Evolutionary conservation across 2,888 invertebrate species (phyloP).

Genomic region (Embidobia sp.): DNA sequence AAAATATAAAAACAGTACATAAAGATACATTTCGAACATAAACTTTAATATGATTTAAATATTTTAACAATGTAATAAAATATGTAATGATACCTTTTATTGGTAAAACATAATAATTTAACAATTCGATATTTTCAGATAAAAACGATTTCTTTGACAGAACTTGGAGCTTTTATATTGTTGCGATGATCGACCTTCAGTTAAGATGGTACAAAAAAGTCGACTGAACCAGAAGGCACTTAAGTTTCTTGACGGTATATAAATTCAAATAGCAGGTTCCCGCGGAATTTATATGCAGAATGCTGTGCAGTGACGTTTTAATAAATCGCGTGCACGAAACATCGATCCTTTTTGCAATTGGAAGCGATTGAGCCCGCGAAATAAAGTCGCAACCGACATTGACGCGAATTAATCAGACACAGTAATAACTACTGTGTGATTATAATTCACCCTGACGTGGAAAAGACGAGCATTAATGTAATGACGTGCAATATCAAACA

Average conservation of each 20-base stretch:
- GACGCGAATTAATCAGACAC: slow-evolving; percentile 58
- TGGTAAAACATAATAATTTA: too few species aligned
- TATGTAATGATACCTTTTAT: too few species aligned
- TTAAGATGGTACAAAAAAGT: slow-evolving; percentile 31
- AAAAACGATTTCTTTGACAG: too few species aligned
- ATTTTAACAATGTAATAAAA: too few species aligned
- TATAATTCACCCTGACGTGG: slow-evolving; percentile 39
- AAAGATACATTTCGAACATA: too few species aligned
- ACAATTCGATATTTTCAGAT: too few species aligned
- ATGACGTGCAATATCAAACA: slow-evolving; percentile 30
- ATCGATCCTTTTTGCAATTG: slow-evolving; percentile 64
- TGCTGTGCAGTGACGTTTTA: slow-evolving; percentile 59
- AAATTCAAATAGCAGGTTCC: slow-evolving; percentile 65
- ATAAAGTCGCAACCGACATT: slow-evolving; percentile 62
- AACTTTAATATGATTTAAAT: too few species aligned
- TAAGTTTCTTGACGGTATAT: slow-evolving; percentile 57
- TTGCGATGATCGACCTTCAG: slow-evolving; percentile 41
- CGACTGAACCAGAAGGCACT: slow-evolving; percentile 52
- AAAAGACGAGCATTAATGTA: slow-evolving; percentile 43
- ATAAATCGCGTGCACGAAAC: slow-evolving; percentile 63
- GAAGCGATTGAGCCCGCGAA: slow-evolving; percentile 60
- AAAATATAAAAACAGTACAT: too few species aligned
- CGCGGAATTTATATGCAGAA: slow-evolving; percentile 62
- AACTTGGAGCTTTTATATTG: too few species aligned
- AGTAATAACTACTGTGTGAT: slow-evolving; percentile 53